Percentiles rank a stretch among this genome's conserved stretches.
Evolutionary conservation across 1,140 invertebrate species (phyloP).

Genomic region (Ptiloglossa arizonensis): DNA sequence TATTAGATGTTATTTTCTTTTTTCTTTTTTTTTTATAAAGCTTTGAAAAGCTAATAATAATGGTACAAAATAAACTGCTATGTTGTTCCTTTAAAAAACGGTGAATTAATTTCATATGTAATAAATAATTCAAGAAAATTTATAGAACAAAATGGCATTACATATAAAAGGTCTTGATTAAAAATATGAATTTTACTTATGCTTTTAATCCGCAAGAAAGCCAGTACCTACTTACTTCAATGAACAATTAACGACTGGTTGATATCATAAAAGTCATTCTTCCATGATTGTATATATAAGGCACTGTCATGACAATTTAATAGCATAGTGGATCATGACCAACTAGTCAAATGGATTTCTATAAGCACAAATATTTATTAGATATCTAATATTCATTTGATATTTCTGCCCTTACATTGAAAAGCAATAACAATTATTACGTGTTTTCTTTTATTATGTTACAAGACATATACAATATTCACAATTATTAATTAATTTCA

Average conservation of each 20-base stretch:
- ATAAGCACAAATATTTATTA: slow-evolving; percentile 78
- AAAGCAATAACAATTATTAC: slow-evolving; percentile 43
- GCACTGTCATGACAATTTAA: slow-evolving; percentile 78
- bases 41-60: not conserved
- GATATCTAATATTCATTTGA: slow-evolving; percentile 62
- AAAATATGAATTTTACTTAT: slow-evolving; percentile 27
- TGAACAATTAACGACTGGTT: slow-evolving; percentile 61
- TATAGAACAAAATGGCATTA: slow-evolving; percentile 41
- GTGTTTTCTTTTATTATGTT: slow-evolving; percentile 33
- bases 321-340: slow-evolving; percentile 73
- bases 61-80: slow-evolving; percentile 6
- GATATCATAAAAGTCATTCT: slow-evolving; percentile 65
- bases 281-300: slow-evolving; percentile 77
- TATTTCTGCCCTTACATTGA: slow-evolving; percentile 47
- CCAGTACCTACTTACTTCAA: slow-evolving; percentile 62
- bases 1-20: slow-evolving; percentile 21
- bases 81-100: slow-evolving; percentile 9
- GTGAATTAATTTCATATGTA: not conserved
- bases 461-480: slow-evolving; percentile 20
- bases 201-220: slow-evolving; percentile 62
- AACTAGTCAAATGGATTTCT: slow-evolving; percentile 79
- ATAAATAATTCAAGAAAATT: slow-evolving; percentile 17
- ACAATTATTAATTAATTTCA: slow-evolving; percentile 26
- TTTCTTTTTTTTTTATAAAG: not conserved
- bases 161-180: slow-evolving; percentile 27